phyloP scores from a whole-genome alignment of 2,113 vertebrate genomes.

The Poecile atricapillus region DNA sequence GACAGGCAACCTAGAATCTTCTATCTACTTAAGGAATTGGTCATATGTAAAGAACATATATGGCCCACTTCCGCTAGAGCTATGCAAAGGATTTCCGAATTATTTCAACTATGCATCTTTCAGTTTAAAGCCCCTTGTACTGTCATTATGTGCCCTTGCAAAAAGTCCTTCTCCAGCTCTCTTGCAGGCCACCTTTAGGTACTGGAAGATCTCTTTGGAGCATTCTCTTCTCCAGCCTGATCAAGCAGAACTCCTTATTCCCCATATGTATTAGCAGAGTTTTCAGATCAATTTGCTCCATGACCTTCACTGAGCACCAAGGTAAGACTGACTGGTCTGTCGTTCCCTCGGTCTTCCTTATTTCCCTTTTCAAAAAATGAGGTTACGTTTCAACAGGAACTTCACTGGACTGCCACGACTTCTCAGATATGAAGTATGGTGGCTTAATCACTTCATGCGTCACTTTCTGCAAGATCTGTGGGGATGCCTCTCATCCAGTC shows the following conservation, averaged over 20 bases:
- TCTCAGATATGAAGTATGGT: background rate
- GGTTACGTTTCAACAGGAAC: background rate
- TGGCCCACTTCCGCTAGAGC: background rate
- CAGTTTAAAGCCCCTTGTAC: background rate
- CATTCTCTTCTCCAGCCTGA: background rate
- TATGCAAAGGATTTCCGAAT: background rate
- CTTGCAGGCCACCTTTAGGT: background rate
- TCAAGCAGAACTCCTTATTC: background rate
- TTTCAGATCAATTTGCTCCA: background rate
- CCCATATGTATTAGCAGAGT: background rate
- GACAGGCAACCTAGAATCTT: background rate
- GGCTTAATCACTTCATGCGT: background rate
- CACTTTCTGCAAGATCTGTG: background rate
- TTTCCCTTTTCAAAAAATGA: background rate
- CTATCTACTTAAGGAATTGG: background rate
- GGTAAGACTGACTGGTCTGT: background rate
- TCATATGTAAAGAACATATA: background rate
- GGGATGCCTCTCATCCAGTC: background rate
- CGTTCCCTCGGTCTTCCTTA: rapidly evolving
- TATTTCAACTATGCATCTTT: background rate
- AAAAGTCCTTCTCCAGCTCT: background rate
- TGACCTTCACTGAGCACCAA: background rate
- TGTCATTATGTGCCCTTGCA: background rate
- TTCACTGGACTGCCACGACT: background rate
- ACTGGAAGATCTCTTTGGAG: background rate